Percentiles rank a stretch among this genome's conserved stretches.
Evolutionary conservation across 2,797 vertebrate genomes (phyloP).

Genomic region (Bovichtus variegatus): DNA sequence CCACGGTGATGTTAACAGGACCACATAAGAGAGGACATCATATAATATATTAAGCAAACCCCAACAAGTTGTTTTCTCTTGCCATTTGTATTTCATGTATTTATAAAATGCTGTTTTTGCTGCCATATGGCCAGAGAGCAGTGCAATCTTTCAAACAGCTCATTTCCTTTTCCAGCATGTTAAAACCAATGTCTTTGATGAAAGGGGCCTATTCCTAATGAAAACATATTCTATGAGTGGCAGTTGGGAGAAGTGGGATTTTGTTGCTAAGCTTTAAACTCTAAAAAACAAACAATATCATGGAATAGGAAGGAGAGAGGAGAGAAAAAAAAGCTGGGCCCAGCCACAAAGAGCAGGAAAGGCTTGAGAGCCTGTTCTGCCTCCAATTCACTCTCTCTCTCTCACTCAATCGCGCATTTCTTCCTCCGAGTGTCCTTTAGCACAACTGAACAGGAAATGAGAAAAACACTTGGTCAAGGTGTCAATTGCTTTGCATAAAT

Average conservation of each 20-base stretch:
- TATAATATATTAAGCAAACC: constrained; percentile 34
- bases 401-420: constrained; percentile 63
- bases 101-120: constrained; percentile 45
- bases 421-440: constrained; percentile 52
- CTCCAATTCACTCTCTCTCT: constrained; percentile 62
- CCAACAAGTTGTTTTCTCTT: constrained; percentile 43
- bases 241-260: constrained; percentile 78
- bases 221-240: constrained; percentile 84
- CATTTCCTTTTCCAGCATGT: constrained; percentile 82
- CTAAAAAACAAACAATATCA: constrained; percentile 85
- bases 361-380: constrained; percentile 70
- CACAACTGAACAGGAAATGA: constrained; percentile 68
- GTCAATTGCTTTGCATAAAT: constrained; percentile 64
- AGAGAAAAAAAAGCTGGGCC: constrained; percentile 66
- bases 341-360: constrained; percentile 81
- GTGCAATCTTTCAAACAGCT: constrained; percentile 79
- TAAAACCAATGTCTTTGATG: constrained; percentile 81
- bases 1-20: constrained; percentile 52
- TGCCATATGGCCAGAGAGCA: constrained; percentile 70
- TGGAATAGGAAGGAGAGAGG: constrained; percentile 69
- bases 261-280: constrained; percentile 87
- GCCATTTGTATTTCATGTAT: constrained; percentile 69
- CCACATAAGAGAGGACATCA: constrained; percentile 47
- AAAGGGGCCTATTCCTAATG: constrained; percentile 76
- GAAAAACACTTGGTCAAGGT: constrained; percentile 75